Evolutionary conservation across 2,888 invertebrate genomes (phyloP).

Genomic region (Clistopyga incitator): DNA sequence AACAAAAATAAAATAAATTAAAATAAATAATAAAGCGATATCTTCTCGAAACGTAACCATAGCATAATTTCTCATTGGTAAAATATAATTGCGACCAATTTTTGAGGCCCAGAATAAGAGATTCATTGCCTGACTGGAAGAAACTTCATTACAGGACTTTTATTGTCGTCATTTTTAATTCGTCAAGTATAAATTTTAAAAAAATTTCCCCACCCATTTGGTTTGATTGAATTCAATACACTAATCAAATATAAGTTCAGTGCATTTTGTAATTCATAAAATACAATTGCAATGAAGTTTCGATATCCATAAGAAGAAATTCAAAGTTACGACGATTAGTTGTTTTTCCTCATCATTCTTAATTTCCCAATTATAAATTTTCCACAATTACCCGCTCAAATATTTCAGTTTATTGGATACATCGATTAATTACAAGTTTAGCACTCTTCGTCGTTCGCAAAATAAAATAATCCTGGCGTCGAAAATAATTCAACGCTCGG

Average conservation of each 20-base stretch:
- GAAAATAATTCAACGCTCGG: not conserved
- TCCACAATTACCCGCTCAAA: no score
- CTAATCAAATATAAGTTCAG: not conserved
- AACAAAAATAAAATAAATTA: conserved; percentile 47
- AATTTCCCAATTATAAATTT: no score
- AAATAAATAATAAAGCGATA: not conserved
- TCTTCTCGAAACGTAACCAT: not conserved
- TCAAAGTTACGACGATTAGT: no score
- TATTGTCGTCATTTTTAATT: conserved; percentile 29
- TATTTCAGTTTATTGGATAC: not conserved
- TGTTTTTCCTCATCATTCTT: conserved; percentile 6
- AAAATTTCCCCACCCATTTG: not conserved
- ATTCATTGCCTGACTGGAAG: not conserved
- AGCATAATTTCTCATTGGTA: not conserved
- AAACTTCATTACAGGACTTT: not conserved
- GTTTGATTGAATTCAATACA: not conserved
- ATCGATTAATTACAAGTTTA: not conserved
- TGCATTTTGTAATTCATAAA: not conserved
- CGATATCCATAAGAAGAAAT: not conserved
- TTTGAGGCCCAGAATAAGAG: not conserved
- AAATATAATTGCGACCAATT: not conserved
- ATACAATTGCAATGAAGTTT: not conserved
- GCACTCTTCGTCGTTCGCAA: not conserved
- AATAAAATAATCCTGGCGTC: not conserved
- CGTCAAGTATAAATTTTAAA: conserved; percentile 15